phyloP scores from a whole-genome alignment of 2,888 invertebrate genomes.

The Lithophane semibrunnea region DNA sequence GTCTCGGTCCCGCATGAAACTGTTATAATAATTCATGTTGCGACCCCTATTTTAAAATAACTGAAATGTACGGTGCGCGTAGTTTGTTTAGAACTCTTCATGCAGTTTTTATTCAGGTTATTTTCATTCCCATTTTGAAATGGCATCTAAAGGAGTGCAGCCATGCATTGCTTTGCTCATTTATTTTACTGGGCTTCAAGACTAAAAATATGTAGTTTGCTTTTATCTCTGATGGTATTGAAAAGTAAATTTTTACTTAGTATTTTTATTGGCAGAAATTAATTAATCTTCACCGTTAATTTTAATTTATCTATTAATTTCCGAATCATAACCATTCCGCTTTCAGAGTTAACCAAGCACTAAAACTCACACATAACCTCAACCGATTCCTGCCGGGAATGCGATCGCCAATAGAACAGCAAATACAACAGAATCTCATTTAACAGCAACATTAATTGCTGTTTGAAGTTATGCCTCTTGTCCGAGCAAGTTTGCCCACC shows the following conservation, averaged over 20 bases:
- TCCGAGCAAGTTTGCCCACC: constrained; percentile 60
- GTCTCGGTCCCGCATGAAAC: constrained; percentile 24
- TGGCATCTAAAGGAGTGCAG: constrained; percentile 34
- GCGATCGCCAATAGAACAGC: constrained; percentile 46
- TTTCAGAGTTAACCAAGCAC: constrained; percentile 16
- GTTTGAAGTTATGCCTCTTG: constrained; percentile 71
- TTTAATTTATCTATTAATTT: neutral
- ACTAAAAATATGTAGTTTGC: neutral
- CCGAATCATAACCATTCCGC: neutral
- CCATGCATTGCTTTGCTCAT: constrained; percentile 15
- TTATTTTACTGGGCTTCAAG: neutral
- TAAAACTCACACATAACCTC: constrained; percentile 2
- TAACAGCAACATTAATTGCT: constrained; percentile 71
- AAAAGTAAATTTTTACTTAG: neutral
- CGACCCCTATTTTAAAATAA: constrained; percentile 59
- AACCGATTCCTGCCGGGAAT: constrained; percentile 29
- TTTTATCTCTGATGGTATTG: constrained; percentile 2
- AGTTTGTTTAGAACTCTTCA: constrained; percentile 44
- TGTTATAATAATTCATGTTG: constrained; percentile 47
- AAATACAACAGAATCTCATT: constrained; percentile 63
- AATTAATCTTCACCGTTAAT: neutral
- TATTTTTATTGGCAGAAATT: neutral
- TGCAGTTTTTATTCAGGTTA: constrained; percentile 23
- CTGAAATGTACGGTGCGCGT: constrained; percentile 40
- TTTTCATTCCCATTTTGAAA: constrained; percentile 39